Percentiles rank a stretch among this genome's conserved stretches.
Evolutionary conservation across 2,797 vertebrate species (phyloP).

Genomic region (Emys orbicularis): DNA sequence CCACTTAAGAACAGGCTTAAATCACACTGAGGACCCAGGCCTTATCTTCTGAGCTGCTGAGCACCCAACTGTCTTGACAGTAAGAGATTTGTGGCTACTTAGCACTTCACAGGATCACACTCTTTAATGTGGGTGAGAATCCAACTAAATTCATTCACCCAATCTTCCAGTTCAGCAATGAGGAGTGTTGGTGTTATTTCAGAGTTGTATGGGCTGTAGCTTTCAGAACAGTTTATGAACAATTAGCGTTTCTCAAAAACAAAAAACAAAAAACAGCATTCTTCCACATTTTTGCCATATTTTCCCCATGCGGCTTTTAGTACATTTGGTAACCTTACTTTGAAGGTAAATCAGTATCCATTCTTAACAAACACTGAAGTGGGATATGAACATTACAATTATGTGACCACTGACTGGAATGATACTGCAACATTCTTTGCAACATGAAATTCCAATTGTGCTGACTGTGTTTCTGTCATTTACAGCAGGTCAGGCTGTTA

Average conservation of each 20-base stretch:
- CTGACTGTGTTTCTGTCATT: neutral
- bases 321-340: neutral
- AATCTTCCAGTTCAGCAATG: neutral
- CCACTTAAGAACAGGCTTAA: neutral
- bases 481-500: neutral
- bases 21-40: neutral
- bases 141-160: neutral
- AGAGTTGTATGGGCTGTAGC: neutral
- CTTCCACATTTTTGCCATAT: neutral
- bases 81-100: neutral
- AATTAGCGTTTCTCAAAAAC: neutral
- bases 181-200: neutral
- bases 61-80: neutral
- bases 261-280: neutral
- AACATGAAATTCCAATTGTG: neutral
- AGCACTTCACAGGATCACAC: neutral
- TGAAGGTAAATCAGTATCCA: constrained; percentile 1
- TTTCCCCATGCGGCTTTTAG: neutral
- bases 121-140: neutral
- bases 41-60: neutral
- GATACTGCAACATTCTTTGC: neutral
- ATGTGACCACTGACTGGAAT: neutral
- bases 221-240: neutral
- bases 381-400: neutral
- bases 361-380: constrained; percentile 20